Evolutionary conservation across 2,888 invertebrate species (phyloP).

Genomic region (Eremobia ochroleuca): DNA sequence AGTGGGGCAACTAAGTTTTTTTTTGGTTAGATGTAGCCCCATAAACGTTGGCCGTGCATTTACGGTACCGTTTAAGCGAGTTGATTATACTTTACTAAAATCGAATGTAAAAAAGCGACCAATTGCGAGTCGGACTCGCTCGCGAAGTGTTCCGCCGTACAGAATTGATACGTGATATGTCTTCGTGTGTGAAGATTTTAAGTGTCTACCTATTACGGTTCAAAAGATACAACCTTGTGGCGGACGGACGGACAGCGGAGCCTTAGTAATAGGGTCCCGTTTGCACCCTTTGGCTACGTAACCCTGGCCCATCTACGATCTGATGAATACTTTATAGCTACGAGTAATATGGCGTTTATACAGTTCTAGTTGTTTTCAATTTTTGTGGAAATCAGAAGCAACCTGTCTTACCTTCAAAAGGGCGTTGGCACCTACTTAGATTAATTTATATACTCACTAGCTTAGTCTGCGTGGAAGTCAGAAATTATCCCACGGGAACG

Average conservation of each 20-base stretch:
- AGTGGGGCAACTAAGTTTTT: constrained; percentile 16
- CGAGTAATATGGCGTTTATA: not conserved
- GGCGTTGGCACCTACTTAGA: not conserved
- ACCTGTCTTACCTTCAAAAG: constrained; percentile 26
- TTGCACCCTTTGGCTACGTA: not conserved
- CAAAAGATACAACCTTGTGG: not conserved
- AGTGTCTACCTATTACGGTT: not conserved
- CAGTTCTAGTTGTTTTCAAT: constrained; percentile 10
- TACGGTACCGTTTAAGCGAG: not conserved
- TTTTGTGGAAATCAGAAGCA: not conserved
- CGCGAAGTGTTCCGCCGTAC: not conserved
- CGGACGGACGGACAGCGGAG: not conserved
- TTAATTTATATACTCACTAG: not conserved
- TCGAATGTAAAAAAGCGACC: not conserved
- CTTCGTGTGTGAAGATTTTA: not conserved
- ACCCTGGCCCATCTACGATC: not conserved
- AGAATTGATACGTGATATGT: too few species aligned
- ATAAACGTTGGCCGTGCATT: not conserved
- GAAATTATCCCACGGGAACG: too few species aligned
- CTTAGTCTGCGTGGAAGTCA: too few species aligned
- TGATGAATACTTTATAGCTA: not conserved
- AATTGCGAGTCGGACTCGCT: not conserved
- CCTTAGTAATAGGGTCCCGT: not conserved
- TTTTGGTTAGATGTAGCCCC: constrained; percentile 13
- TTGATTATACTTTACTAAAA: not conserved